Evolutionary conservation across 2,113 vertebrate species (phyloP).

Genomic region (Noctilio leporinus): DNA sequence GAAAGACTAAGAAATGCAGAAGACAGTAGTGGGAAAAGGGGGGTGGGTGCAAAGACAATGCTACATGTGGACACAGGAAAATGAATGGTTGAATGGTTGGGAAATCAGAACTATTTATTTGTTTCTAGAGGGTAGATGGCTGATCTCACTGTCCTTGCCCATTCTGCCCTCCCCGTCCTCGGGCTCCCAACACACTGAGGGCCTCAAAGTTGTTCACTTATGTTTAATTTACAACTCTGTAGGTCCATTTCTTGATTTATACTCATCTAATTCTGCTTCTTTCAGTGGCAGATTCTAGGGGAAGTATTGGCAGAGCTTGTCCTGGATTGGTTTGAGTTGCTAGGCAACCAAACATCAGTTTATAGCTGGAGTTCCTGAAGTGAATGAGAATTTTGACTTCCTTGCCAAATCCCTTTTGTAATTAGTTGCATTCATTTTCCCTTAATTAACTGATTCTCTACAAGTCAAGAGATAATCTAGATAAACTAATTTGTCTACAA

Average conservation of each 20-base stretch:
- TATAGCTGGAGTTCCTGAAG: not conserved
- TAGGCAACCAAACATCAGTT: not conserved
- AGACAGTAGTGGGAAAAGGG: not conserved
- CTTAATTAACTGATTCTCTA: not conserved
- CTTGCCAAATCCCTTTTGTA: not conserved
- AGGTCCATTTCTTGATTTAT: not conserved
- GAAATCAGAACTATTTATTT: not conserved
- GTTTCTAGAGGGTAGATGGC: not conserved
- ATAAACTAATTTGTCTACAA: not conserved
- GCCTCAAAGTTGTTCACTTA: not conserved
- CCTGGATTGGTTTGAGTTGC: not conserved
- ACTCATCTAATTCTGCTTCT: not conserved
- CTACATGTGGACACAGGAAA: not conserved
- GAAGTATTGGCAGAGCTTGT: not conserved
- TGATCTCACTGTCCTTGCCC: not conserved
- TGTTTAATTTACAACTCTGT: slow-evolving; percentile 16
- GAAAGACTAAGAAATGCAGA: not conserved
- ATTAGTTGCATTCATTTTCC: not conserved
- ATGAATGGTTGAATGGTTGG: not conserved
- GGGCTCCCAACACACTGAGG: not conserved
- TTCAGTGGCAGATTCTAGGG: not conserved
- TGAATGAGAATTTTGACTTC: not conserved
- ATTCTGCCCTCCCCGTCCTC: not conserved
- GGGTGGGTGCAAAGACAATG: not conserved
- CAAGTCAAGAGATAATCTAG: not conserved